phyloP scores from a whole-genome alignment of 2,797 vertebrate genomes.

The Sebastolobus alascanus region DNA sequence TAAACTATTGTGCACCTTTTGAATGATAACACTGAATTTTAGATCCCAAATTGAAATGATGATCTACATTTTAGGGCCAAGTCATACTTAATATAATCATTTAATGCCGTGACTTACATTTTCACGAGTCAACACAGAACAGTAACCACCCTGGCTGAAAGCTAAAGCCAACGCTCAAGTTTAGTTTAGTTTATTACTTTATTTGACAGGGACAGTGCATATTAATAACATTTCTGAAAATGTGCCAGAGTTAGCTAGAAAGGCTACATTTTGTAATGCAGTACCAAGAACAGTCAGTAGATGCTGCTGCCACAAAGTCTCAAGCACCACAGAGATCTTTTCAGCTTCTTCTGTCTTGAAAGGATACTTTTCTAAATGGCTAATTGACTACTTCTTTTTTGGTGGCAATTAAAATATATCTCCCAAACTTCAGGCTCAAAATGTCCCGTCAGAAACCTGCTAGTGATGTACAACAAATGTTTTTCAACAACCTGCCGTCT shows the following conservation, averaged over 20 bases:
- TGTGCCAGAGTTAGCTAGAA: too few species aligned
- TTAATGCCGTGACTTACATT: background rate
- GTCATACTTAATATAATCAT: background rate
- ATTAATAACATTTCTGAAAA: too few species aligned
- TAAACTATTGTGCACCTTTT: background rate
- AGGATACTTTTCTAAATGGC: background rate
- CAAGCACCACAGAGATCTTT: background rate
- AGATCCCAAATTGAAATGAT: background rate
- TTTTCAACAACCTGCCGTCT: background rate
- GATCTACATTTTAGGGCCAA: background rate
- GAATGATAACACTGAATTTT: background rate
- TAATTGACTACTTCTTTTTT: background rate
- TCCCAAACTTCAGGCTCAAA: background rate
- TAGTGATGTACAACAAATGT: background rate
- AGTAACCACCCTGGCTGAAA: too few species aligned
- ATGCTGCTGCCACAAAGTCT: background rate
- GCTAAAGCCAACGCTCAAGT: background rate
- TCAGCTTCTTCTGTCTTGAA: background rate
- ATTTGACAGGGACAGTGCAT: too few species aligned
- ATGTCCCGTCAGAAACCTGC: background rate
- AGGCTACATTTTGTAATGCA: background rate
- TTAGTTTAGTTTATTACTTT: too few species aligned
- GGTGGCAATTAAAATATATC: too few species aligned
- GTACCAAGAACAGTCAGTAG: conserved; percentile 2
- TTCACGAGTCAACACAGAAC: background rate